Percentiles rank a stretch among this genome's conserved stretches.
Conservation (phyloP, 2,113 vertebrate species). For the Tretioscincus oriximinensis region DNA sequence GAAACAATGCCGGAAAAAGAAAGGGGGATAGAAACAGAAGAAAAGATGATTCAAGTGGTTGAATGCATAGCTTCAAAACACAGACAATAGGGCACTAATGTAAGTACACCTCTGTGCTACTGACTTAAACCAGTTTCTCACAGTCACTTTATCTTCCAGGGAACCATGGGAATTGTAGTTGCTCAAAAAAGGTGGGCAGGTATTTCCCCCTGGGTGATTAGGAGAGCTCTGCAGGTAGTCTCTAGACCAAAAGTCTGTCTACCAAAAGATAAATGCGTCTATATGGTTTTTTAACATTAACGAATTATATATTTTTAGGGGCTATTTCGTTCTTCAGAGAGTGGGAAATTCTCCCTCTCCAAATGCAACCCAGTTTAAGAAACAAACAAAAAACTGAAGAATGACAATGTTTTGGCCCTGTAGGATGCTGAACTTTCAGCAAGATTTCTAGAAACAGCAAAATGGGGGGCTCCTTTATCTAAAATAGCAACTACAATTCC, state of each 20-base stretch:
- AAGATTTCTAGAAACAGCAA: too few relatives aligned
- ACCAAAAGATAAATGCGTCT: too few relatives aligned
- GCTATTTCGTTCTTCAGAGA: too few relatives aligned
- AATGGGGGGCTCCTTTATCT: not conserved
- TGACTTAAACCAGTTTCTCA: not conserved
- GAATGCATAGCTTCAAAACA: constrained; percentile 67
- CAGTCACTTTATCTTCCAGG: not conserved
- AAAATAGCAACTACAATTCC: not conserved
- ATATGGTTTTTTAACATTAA: too few relatives aligned
- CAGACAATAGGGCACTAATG: constrained; percentile 62
- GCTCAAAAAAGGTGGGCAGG: not conserved
- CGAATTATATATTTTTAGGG: too few relatives aligned
- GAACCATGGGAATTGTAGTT: not conserved
- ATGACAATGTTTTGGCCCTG: not conserved
- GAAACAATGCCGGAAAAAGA: constrained; percentile 50
- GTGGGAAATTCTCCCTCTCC: too few relatives aligned
- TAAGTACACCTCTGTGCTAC: not conserved
- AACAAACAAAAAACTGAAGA: not conserved
- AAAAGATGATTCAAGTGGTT: constrained; percentile 65
- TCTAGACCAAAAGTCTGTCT: too few relatives aligned
- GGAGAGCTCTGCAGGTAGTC: not conserved
- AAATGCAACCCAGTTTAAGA: not conserved
- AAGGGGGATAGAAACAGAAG: constrained; percentile 62
- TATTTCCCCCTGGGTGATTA: not conserved
- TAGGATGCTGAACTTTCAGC: too few relatives aligned